Evolutionary conservation across 2,113 vertebrate genomes (phyloP).

Genomic region (Brachypteracias leptosomus): DNA sequence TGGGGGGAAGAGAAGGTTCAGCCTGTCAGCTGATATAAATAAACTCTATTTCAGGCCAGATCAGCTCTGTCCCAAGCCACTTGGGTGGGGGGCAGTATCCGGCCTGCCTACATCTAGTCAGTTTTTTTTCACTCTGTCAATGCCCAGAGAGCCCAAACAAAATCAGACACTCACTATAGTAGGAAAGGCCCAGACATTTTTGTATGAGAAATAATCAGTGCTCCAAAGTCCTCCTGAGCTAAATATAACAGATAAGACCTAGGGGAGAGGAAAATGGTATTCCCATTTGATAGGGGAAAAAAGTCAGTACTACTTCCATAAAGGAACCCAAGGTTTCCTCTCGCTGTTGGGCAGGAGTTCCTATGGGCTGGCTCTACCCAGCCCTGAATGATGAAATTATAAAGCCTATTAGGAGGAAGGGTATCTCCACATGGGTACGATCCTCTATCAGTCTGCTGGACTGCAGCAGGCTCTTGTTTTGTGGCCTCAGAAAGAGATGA

Average conservation of each 20-base stretch:
- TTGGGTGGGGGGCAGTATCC: not conserved
- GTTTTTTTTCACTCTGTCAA: not conserved
- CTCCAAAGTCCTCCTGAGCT: not conserved
- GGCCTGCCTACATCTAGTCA: not conserved
- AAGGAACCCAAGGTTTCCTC: not conserved
- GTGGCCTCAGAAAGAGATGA: not conserved
- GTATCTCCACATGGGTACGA: not conserved
- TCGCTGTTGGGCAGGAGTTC: not conserved
- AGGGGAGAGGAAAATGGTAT: not conserved
- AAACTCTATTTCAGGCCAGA: slow-evolving; percentile 2
- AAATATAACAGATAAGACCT: not conserved
- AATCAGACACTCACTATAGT: not conserved
- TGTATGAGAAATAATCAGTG: not conserved
- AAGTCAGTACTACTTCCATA: not conserved
- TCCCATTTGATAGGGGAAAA: not conserved
- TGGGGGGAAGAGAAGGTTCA: not conserved
- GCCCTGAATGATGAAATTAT: not conserved
- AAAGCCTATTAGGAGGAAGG: not conserved
- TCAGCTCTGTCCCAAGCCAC: not conserved
- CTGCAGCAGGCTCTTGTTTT: not conserved
- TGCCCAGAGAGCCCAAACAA: not conserved
- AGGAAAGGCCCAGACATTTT: not conserved
- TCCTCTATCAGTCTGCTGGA: not conserved
- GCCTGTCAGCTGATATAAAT: not conserved
- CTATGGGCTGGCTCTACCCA: rapidly evolving